phyloP scores from a whole-genome alignment of 1,140 invertebrate species.

The Bombus sibiricus region DNA sequence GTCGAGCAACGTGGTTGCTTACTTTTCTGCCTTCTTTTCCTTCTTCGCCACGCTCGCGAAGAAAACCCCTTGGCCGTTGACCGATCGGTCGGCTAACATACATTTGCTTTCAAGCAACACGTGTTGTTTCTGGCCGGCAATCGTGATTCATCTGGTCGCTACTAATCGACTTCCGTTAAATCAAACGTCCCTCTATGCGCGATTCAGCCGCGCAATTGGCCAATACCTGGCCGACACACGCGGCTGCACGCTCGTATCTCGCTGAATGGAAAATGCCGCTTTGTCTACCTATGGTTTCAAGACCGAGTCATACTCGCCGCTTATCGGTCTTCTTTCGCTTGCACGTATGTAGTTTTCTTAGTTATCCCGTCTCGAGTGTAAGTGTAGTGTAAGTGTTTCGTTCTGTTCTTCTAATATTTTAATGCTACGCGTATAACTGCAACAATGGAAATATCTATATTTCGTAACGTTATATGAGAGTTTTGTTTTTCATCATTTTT shows the following conservation, averaged over 20 bases:
- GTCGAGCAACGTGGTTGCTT: constrained; percentile 1
- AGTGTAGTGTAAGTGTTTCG: too few relatives aligned
- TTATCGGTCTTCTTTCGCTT: background rate
- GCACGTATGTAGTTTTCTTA: background rate
- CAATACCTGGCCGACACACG: constrained; percentile 20
- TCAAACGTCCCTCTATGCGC: constrained; percentile 33
- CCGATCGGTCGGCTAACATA: constrained; percentile 32
- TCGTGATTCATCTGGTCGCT: constrained; percentile 54
- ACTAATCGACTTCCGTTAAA: constrained; percentile 53
- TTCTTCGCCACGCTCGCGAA: background rate
- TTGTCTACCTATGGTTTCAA: background rate
- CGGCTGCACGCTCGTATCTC: background rate
- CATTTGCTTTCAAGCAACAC: constrained; percentile 54
- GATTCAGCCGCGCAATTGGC: constrained; percentile 40
- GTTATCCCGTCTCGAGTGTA: background rate
- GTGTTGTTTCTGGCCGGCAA: constrained; percentile 45
- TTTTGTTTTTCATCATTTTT: too few relatives aligned
- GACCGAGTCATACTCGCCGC: background rate
- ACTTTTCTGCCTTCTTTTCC: background rate
- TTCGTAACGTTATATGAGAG: too few relatives aligned
- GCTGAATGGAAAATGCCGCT: constrained; percentile 12
- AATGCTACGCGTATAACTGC: background rate
- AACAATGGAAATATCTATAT: too few relatives aligned
- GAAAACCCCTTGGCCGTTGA: constrained; percentile 19
- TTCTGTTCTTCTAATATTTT: background rate